Percentiles rank a stretch among this genome's conserved stretches.
These are phyloP conservation scores for Daboia siamensis DNA, from an alignment of 2,113 vertebrate genomes.

Conservation along the genomic window DNA sequence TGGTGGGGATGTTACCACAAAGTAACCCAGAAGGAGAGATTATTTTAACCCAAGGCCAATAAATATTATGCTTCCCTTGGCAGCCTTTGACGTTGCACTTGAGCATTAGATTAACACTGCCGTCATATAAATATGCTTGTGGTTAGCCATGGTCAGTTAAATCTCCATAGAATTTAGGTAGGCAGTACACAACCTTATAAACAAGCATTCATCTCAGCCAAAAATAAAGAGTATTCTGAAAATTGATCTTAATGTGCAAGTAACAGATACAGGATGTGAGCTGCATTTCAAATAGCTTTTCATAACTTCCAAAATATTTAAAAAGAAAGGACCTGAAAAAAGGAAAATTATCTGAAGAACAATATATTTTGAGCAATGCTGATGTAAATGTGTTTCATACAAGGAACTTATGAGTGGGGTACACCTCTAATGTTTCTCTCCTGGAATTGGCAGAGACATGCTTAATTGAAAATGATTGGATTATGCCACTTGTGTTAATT, in stretches of 20 bases:
- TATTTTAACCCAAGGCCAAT: not conserved
- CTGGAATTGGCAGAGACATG: not conserved
- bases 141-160: constrained; percentile 6
- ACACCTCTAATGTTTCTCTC: not conserved
- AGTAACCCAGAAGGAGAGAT: not conserved
- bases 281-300: accelerated
- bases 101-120: not conserved
- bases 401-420: not conserved
- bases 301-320: not conserved
- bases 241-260: not conserved
- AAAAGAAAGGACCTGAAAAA: not conserved
- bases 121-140: not conserved
- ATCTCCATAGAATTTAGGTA: constrained; percentile 36
- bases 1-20: not conserved
- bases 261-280: not conserved
- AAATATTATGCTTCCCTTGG: not conserved
- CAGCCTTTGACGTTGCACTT: not conserved
- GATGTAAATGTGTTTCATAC: not conserved
- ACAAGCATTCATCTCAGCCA: not conserved
- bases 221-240: not conserved
- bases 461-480: not conserved
- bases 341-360: not conserved
- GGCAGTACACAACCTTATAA: not conserved
- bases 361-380: not conserved
- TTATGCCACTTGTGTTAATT: not conserved